phyloP scores from a whole-genome alignment of 2,888 invertebrate species.

The Hetaerina titia region DNA sequence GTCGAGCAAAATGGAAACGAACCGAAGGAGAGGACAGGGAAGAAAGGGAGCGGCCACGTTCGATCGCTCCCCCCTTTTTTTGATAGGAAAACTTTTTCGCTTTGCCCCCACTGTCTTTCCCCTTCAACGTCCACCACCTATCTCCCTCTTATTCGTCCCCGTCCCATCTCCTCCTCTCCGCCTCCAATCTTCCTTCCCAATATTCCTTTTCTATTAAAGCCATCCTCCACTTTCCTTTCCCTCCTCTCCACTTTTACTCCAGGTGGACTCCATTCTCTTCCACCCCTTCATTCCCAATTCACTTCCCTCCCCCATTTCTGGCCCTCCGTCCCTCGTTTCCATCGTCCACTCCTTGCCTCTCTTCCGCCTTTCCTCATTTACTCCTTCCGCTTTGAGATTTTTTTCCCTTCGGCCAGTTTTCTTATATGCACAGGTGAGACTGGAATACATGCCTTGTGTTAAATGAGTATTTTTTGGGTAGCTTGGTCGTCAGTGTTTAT shows the following conservation, averaged over 20 bases:
- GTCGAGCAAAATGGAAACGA: background rate
- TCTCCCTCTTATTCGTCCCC: background rate
- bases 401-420: too few species aligned
- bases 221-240: background rate
- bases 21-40: background rate
- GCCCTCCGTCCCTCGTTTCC: background rate
- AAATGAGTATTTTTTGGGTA: too few species aligned
- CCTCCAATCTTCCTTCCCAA: background rate
- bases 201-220: background rate
- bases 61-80: background rate
- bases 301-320: background rate
- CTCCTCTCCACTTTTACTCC: background rate
- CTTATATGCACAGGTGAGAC: too few species aligned
- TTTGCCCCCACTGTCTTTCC: background rate
- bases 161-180: background rate
- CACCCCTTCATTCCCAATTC: background rate
- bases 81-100: slow-evolving; percentile 30
- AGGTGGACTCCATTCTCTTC: background rate
- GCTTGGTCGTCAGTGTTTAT: too few species aligned
- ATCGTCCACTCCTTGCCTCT: background rate
- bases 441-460: too few species aligned
- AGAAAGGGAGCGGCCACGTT: background rate
- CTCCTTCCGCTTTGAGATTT: background rate
- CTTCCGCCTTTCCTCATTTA: background rate
- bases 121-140: background rate